Base-by-base conservation (phyloP, 2,888 invertebrate genomes). In the Scotopteryx bipunctaria region DNA sequence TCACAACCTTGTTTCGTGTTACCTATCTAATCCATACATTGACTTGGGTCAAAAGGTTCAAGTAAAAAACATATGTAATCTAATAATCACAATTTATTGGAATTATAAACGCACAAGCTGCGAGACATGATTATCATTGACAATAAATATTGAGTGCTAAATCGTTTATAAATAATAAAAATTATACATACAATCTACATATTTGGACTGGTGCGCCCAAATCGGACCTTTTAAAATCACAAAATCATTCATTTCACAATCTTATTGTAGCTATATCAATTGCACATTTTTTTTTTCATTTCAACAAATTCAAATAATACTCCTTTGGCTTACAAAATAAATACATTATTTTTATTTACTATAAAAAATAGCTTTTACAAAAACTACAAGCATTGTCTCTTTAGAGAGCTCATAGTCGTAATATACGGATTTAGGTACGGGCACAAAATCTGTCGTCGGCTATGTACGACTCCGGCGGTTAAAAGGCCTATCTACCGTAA, bases 31-130 rank as follows among this genome's bases (percentile, higher is more conserved):
- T n/a, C n/a, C n/a, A n/a, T n/a, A n/a, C n/a, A n/a, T n/a, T 3
- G 2, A 27, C 27, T 31, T 31, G 19, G 17, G 11, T 17, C 6
- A 17, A 9, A 17, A n/a, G 15, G 48, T 43, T 52, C 21, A 50
- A 63, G 59, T 64, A 71, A 76, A 78, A 65, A 70, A 63, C 57
- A 55, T 32, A 19, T 27, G 46, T 61, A 63, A 75, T 79, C 78
- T 86, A 85, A 76, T 87, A 88, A 88, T 90, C 81, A 88, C 81
- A 86, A 76, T 90, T 88, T 89, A 88, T 73, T 89, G 83, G 86
- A 87, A 87, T 88, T 80, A 85, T 83, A 87, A 86, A 88, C 81
- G 86, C 86, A 82, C 70, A 87, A 87, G 86, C 87, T 79, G 83
- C 80, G 72, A 81, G 76, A 82, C 84, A 86, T 83, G 74, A 80